These are phyloP conservation scores for Dicyema japonicum DNA, from an alignment of 1,140 invertebrate species.

Conservation along the genomic window DNA sequence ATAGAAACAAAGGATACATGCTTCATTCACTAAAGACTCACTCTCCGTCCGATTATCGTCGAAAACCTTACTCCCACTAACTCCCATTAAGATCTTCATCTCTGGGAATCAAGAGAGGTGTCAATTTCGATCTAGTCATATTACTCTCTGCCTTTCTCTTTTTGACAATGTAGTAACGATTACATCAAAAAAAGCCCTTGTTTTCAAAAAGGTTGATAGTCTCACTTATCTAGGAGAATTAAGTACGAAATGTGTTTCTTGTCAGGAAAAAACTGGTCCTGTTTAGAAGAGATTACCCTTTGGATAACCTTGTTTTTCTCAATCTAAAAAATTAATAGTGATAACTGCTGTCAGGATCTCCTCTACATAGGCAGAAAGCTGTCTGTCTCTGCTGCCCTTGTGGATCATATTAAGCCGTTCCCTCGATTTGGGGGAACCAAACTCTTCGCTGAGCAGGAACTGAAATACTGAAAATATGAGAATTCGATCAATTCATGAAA, in stretches of 20 bases:
- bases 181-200: slow-evolving; percentile 85
- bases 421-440: slow-evolving; percentile 69
- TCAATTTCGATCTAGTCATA: slow-evolving; percentile 99
- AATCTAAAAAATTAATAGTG: slow-evolving; percentile 31
- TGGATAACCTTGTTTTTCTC: slow-evolving; percentile 82
- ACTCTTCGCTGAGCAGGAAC: slow-evolving; percentile 95
- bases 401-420: slow-evolving; percentile 70
- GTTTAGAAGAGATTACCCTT: slow-evolving; percentile 82
- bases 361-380: slow-evolving; percentile 85
- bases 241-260: slow-evolving; percentile 48
- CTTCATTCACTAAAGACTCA: slow-evolving; percentile 62
- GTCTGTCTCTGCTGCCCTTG: slow-evolving; percentile 75
- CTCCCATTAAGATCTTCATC: slow-evolving; percentile 72
- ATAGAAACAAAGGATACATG: too few species aligned
- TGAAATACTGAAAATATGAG: slow-evolving; percentile 46
- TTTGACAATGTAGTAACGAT: slow-evolving; percentile 99
- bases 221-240: slow-evolving; percentile 32
- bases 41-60: slow-evolving; percentile 88
- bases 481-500: slow-evolving; percentile 24
- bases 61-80: slow-evolving; percentile 50
- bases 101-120: slow-evolving; percentile 80
- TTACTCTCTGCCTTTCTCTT: slow-evolving; percentile 98
- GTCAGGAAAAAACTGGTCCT: slow-evolving; percentile 94
- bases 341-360: slow-evolving; percentile 69
- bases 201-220: slow-evolving; percentile 92